Percentiles rank a stretch among this genome's conserved stretches.
These are phyloP conservation scores for Macaria liturata DNA, from an alignment of 2,888 invertebrate genomes.

Conservation along the genomic window DNA sequence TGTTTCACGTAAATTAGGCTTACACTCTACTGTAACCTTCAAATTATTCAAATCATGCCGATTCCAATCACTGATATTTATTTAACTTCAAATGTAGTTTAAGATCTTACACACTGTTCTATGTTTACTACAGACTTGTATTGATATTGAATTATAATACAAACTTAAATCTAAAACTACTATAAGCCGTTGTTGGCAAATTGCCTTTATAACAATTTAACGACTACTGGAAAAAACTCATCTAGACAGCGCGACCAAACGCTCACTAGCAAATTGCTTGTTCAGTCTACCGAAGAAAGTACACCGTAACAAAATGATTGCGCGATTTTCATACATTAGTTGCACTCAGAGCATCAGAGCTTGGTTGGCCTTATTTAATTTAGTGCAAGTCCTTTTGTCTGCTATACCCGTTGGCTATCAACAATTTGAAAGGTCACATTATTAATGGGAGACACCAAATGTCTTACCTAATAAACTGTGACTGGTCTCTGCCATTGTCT, in stretches of 20 bases:
- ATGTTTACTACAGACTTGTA: too few species aligned
- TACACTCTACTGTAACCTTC: too few species aligned
- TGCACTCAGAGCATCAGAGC: not conserved
- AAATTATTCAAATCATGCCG: too few species aligned
- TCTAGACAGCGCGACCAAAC: conserved; percentile 54
- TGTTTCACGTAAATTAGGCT: too few species aligned
- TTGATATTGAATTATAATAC: too few species aligned
- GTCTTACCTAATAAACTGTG: conserved; percentile 49
- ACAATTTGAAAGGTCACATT: too few species aligned
- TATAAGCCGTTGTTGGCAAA: conserved; percentile 1
- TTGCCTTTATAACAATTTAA: conserved; percentile 49
- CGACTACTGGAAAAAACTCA: conserved; percentile 61
- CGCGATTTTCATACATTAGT: conserved; percentile 33
- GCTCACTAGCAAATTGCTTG: conserved; percentile 65
- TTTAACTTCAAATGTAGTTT: too few species aligned
- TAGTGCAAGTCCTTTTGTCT: not conserved
- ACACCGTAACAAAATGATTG: conserved; percentile 56
- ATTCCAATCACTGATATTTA: too few species aligned
- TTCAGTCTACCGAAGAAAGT: conserved; percentile 62
- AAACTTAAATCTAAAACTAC: too few species aligned
- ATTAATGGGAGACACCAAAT: not conserved
- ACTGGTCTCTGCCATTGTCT: conserved; percentile 45
- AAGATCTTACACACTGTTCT: too few species aligned
- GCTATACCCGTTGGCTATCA: too few species aligned
- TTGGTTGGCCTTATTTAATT: too few species aligned